Evolutionary conservation across 2,797 vertebrate species (phyloP).

Genomic region (Danionella dracula): DNA sequence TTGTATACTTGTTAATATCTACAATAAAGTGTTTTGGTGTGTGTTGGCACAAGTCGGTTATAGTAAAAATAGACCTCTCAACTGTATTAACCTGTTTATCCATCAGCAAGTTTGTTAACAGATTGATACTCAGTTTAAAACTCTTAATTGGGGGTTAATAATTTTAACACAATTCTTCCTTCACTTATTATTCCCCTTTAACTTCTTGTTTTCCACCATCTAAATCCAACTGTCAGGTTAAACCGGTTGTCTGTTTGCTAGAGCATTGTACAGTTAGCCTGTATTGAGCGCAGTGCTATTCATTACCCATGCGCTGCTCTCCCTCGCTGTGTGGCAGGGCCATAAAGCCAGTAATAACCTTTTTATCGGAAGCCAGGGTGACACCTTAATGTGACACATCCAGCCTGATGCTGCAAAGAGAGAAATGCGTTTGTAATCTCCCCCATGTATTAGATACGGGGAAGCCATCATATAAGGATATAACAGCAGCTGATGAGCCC

Average conservation of each 20-base stretch:
- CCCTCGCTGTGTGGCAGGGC: constrained; percentile 40
- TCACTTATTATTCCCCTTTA: too few relatives aligned
- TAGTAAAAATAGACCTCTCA: too few relatives aligned
- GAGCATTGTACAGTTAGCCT: constrained; percentile 21
- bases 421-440: constrained; percentile 53
- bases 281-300: constrained; percentile 43
- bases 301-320: constrained; percentile 42
- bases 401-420: constrained; percentile 47
- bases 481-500: constrained; percentile 51
- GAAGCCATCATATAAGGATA: constrained; percentile 60
- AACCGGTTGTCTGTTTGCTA: too few relatives aligned
- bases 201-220: background rate
- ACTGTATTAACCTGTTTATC: too few relatives aligned
- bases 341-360: constrained; percentile 53
- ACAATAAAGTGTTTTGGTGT: too few relatives aligned
- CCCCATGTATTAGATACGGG: constrained; percentile 50
- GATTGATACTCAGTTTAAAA: too few relatives aligned
- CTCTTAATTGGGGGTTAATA: too few relatives aligned
- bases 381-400: constrained; percentile 49
- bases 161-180: too few relatives aligned
- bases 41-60: too few relatives aligned
- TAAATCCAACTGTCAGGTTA: background rate
- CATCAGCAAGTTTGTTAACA: too few relatives aligned
- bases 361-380: constrained; percentile 41
- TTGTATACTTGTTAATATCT: too few relatives aligned